These are phyloP conservation scores for Temnothorax unifasciatus DNA, from an alignment of 2,888 invertebrate genomes.

Conservation along the genomic window DNA sequence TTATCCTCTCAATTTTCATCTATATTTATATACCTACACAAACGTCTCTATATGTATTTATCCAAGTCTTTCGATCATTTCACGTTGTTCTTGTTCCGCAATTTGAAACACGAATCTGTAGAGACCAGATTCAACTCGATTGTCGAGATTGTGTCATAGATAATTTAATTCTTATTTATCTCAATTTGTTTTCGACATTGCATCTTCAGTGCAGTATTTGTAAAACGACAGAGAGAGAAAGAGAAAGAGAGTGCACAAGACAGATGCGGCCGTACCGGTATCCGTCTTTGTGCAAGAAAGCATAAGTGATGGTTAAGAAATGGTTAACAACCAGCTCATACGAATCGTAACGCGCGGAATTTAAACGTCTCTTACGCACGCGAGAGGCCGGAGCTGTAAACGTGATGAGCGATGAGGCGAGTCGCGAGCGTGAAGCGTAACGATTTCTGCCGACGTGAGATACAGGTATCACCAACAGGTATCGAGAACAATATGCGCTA, in stretches of 20 bases:
- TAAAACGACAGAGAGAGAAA: background rate
- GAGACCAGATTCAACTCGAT: background rate
- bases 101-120: background rate
- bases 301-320: slow-evolving; percentile 34
- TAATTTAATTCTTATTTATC: slow-evolving; percentile 7
- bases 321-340: slow-evolving; percentile 14
- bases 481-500: slow-evolving; percentile 9
- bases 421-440: slow-evolving; percentile 11
- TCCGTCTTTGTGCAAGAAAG: slow-evolving; percentile 11
- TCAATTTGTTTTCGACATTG: background rate
- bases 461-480: background rate
- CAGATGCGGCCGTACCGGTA: background rate
- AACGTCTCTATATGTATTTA: background rate
- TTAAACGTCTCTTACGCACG: slow-evolving; percentile 29
- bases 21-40: too few relatives aligned
- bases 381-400: slow-evolving; percentile 6
- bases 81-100: background rate
- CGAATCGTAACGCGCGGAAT: slow-evolving; percentile 12
- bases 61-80: background rate
- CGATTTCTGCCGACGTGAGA: slow-evolving; percentile 29
- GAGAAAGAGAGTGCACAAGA: background rate
- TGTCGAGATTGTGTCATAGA: background rate
- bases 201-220: background rate
- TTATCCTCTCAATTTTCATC: background rate
- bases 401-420: slow-evolving; percentile 33